Evolutionary conservation across 1,140 invertebrate genomes (phyloP).

Genomic region (Dryas iulia): DNA sequence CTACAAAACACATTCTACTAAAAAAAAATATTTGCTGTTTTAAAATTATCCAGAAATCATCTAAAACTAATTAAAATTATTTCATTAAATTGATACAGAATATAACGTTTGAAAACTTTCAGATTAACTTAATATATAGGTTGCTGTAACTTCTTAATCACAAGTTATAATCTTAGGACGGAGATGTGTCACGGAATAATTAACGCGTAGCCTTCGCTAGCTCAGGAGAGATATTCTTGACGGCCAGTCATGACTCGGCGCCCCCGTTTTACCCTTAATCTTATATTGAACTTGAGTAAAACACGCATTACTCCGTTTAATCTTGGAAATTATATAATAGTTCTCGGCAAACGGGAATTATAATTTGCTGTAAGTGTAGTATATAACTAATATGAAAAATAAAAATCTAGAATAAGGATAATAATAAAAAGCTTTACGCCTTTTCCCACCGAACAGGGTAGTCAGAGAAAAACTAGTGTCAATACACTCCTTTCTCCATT

Average conservation of each 20-base stretch:
- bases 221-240: constrained; percentile 11
- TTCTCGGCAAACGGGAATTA: background rate
- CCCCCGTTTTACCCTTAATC: constrained; percentile 8
- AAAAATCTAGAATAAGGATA: too few species aligned
- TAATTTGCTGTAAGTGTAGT: background rate
- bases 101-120: background rate
- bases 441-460: too few species aligned
- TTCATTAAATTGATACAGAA: background rate
- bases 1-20: too few species aligned
- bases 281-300: constrained; percentile 6
- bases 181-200: background rate
- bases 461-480: too few species aligned
- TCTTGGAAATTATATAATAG: background rate
- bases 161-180: background rate
- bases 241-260: constrained; percentile 9
- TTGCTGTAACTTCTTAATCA: background rate
- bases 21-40: too few species aligned
- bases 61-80: background rate
- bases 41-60: too few species aligned
- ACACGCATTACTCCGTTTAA: background rate
- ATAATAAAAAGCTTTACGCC: too few species aligned
- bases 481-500: too few species aligned
- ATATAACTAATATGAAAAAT: too few species aligned
- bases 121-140: background rate
- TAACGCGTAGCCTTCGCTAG: background rate